Conservation (phyloP, 2,888 invertebrate species). For the Spicauda simplicius region DNA sequence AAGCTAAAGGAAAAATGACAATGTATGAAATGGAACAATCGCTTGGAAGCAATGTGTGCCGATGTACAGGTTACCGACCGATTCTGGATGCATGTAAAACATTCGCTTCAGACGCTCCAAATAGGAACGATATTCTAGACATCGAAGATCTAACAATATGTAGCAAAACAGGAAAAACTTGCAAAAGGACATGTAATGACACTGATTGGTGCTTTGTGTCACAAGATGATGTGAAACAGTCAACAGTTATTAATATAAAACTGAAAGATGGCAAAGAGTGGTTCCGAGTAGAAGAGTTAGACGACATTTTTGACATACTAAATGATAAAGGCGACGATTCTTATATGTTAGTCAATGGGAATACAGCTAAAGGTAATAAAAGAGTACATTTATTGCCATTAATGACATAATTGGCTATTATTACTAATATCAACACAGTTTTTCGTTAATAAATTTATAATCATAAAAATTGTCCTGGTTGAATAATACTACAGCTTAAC, state of each 20-base stretch:
- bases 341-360: slow-evolving; percentile 89
- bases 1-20: slow-evolving; percentile 64
- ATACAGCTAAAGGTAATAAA: slow-evolving; percentile 89
- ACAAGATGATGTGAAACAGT: slow-evolving; percentile 76
- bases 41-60: slow-evolving; percentile 91
- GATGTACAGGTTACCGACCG: slow-evolving; percentile 92
- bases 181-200: slow-evolving; percentile 42
- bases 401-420: background rate
- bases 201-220: slow-evolving; percentile 51
- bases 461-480: too few species aligned
- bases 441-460: too few species aligned
- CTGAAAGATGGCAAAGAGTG: slow-evolving; percentile 69
- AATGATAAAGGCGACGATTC: slow-evolving; percentile 59
- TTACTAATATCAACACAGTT: too few species aligned
- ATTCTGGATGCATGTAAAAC: slow-evolving; percentile 92
- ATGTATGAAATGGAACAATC: slow-evolving; percentile 89
- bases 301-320: slow-evolving; percentile 80
- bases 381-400: too few species aligned
- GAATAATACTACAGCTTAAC: too few species aligned
- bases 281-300: slow-evolving; percentile 76
- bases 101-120: slow-evolving; percentile 86
- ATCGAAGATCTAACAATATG: slow-evolving; percentile 56
- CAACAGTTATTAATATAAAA: slow-evolving; percentile 54
- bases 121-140: slow-evolving; percentile 68
- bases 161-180: slow-evolving; percentile 44